Percentiles rank a stretch among this genome's conserved stretches.
phyloP scores from a whole-genome alignment of 1,140 invertebrate species.

The Drosophila tsacasi region DNA sequence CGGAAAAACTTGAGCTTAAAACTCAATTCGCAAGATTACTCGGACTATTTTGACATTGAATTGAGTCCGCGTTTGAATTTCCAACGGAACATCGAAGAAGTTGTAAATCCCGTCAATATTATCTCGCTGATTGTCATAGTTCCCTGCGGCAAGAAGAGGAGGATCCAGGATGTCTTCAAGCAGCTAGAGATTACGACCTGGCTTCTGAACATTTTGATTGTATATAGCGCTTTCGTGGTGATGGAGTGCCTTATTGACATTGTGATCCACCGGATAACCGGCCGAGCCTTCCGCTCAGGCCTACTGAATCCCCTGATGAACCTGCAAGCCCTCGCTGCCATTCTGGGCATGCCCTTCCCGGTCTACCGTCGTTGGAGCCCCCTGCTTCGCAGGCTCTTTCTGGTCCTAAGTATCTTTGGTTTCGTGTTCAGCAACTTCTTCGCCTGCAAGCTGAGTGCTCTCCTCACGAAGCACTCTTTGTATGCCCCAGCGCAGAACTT shows the following conservation, averaged over 20 bases:
- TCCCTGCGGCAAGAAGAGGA: slow-evolving; percentile 27
- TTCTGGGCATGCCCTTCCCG: slow-evolving; percentile 36
- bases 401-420: slow-evolving; percentile 45
- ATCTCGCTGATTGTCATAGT: slow-evolving; percentile 20
- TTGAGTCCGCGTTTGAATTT: not conserved
- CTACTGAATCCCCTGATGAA: slow-evolving; percentile 25
- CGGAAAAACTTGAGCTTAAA: not conserved
- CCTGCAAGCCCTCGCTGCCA: slow-evolving; percentile 24
- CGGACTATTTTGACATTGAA: not conserved
- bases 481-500: slow-evolving; percentile 10
- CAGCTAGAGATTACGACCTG: slow-evolving; percentile 1
- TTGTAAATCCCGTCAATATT: not conserved
- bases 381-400: slow-evolving; percentile 25
- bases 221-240: slow-evolving; percentile 31
- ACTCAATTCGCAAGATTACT: not conserved
- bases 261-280: not conserved
- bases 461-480: slow-evolving; percentile 31
- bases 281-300: not conserved
- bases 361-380: not conserved
- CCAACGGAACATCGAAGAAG: not conserved
- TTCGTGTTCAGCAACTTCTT: slow-evolving; percentile 46
- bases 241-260: slow-evolving; percentile 21
- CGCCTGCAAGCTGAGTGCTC: slow-evolving; percentile 44
- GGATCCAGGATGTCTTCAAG: slow-evolving; percentile 26
- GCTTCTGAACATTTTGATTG: not conserved